phyloP scores from a whole-genome alignment of 2,797 vertebrate species.

The Pelochelys cantorii region DNA sequence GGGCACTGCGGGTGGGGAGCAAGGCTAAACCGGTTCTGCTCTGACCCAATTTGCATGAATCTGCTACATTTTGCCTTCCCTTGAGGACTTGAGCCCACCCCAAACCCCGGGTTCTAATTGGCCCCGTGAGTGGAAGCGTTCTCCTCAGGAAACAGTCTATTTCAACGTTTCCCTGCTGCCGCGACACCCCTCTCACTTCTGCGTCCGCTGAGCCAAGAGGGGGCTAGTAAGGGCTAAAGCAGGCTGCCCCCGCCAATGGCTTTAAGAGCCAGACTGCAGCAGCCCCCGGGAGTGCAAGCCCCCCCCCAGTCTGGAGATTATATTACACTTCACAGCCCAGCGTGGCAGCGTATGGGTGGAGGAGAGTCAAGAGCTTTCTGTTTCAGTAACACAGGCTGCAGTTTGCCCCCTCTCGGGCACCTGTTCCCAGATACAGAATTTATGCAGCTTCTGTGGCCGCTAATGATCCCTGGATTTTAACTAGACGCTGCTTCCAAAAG shows the following conservation, averaged over 20 bases:
- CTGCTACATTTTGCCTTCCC: not conserved
- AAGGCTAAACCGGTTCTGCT: not conserved
- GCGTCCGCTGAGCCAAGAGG: not conserved
- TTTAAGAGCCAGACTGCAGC: conserved; percentile 48
- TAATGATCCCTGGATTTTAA: conserved; percentile 55
- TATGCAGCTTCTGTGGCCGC: conserved; percentile 27
- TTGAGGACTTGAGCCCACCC: not conserved
- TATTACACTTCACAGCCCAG: conserved; percentile 65
- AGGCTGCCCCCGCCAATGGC: conserved; percentile 57
- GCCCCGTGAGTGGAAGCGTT: conserved; percentile 18
- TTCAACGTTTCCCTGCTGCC: conserved; percentile 41
- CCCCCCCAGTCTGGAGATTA: conserved; percentile 55
- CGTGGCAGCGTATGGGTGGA: conserved; percentile 65
- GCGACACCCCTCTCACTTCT: not conserved
- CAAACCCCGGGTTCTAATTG: conserved; percentile 7
- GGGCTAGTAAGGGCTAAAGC: conserved; percentile 23
- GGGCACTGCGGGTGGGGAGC: not conserved
- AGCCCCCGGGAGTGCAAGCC: conserved; percentile 42
- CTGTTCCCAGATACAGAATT: conserved; percentile 56
- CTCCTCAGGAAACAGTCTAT: conserved; percentile 53
- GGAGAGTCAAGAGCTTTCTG: conserved; percentile 75
- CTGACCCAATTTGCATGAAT: not conserved
- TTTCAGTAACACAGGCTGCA: conserved; percentile 69
- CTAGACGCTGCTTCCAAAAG: not conserved
- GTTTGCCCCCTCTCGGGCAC: conserved; percentile 64